Evolutionary conservation across 37 sponge, comb jelly and placozoan species (phyloP), one percentile per base, ranked within the genome.

Genomic region (Spongia lamella): DNA sequence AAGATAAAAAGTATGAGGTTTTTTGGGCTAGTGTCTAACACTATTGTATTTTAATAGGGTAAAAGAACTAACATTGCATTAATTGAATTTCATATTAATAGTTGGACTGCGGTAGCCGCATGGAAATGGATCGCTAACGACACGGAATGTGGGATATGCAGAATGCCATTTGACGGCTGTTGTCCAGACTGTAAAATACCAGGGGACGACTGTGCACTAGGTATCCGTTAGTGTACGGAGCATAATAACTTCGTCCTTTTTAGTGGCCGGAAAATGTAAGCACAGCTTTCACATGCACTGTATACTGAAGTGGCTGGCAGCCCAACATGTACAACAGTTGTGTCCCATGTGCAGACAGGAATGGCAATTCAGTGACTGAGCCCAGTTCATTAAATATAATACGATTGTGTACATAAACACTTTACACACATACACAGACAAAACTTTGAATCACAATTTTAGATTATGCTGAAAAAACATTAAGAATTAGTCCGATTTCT

Each of bases 91-190:
- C n/a, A n/a, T n/a, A n/a, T n/a, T n/a, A n/a, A 53, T 14, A 86
- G 79, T 16, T 98, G 99, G 99, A 75, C 68, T 0, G 96, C 83
- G 7, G 99, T 98, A 29, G 99, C 96, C 7, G 68, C 90, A 13
- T 98, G 99, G 99, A 90, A 90, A 57, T 98, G 99, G 99, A 73
- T 87, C 4, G 73, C 94, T n/a, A 87, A 87, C 43, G 99, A 94
- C 39, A 83, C 88, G 3, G 89, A 94, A 37, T 98, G 99, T 74
- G 99, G 99, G 17, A 98, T 98, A 24, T 98, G 99, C 78, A 61
- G 99, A 13, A 66, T 77, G 51, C 83, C 82, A 5, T 97, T 97
- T 79, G 97, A 97, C 56, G 86, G 92, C 11, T 87, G 92, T 68
- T 97, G 97, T 63, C 96, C 97, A 29, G 89, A 91, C 61, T 97